A percentile compares a stretch with the other conserved stretches of the same genome.
These are phyloP conservation scores for Temnothorax nylanderi DNA, from an alignment of 1,140 invertebrate species.

Conservation along the genomic window DNA sequence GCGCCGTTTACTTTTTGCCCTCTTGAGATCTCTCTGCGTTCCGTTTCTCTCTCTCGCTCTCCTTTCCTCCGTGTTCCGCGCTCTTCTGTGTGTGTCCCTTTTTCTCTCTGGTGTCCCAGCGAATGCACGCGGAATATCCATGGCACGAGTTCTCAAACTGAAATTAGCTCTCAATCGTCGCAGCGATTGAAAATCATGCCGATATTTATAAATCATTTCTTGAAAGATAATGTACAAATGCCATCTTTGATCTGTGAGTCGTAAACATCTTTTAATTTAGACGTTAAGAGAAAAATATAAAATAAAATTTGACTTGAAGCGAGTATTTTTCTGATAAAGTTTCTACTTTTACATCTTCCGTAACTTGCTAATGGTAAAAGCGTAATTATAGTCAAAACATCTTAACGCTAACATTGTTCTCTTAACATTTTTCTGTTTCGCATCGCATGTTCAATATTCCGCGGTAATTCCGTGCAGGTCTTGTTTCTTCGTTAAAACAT, in stretches of 20 bases:
- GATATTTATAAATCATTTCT: not conserved
- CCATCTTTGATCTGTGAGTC: too few species aligned
- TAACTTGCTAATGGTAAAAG: not conserved
- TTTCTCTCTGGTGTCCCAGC: conserved; percentile 40
- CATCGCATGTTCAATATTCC: conserved; percentile 39
- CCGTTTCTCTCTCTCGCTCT: conserved; percentile 31
- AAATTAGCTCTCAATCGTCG: conserved; percentile 31
- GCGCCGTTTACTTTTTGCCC: conserved; percentile 83
- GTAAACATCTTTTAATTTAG: not conserved
- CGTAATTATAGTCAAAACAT: conserved; percentile 17
- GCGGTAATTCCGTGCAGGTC: conserved; percentile 34
- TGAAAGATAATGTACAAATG: not conserved
- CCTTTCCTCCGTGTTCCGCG: not conserved
- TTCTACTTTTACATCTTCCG: not conserved
- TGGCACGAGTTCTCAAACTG: conserved; percentile 7
- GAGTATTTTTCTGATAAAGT: conserved; percentile 16
- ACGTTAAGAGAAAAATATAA: not conserved
- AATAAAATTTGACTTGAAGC: not conserved
- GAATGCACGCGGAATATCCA: conserved; percentile 24
- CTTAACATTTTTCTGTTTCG: conserved; percentile 45
- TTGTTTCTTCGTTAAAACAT: conserved; percentile 58
- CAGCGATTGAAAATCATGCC: not conserved
- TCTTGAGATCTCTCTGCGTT: conserved; percentile 57
- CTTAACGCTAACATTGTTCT: conserved; percentile 25
- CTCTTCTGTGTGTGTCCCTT: not conserved